Conservation (phyloP, 2,797 vertebrate species). For the Setipinna tenuifilis region DNA sequence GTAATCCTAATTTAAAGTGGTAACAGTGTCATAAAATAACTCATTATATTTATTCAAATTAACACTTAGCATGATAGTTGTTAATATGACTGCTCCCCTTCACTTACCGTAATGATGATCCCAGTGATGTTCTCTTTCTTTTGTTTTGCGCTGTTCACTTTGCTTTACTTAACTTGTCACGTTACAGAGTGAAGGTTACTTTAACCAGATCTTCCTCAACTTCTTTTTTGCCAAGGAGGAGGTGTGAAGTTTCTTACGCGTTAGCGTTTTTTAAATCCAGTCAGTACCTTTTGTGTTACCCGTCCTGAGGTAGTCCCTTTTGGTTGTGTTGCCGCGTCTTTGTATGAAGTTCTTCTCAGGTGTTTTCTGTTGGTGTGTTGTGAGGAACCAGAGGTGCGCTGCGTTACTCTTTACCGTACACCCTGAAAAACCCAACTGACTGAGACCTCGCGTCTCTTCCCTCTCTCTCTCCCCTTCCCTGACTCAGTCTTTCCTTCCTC, state of each 20-base stretch:
- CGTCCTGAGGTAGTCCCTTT: background rate
- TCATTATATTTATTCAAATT: background rate
- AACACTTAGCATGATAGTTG: background rate
- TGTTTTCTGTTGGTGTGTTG: background rate
- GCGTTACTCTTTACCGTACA: background rate
- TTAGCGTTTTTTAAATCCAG: background rate
- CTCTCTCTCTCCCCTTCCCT: constrained; percentile 67
- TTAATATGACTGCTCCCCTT: background rate
- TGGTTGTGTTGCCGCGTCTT: background rate
- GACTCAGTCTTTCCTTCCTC: constrained; percentile 73
- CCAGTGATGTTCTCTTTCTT: background rate
- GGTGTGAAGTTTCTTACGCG: background rate
- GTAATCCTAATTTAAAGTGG: background rate
- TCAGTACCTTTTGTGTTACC: background rate
- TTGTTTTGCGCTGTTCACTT: background rate
- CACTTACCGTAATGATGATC: background rate
- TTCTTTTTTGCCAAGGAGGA: background rate
- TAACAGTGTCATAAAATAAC: background rate
- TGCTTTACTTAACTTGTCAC: background rate
- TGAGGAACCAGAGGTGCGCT: background rate
- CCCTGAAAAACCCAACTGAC: background rate
- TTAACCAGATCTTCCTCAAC: background rate
- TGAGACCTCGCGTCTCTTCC: background rate
- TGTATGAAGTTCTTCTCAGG: background rate
- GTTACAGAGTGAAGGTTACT: background rate